These are phyloP conservation scores for Xylophagus ater DNA, from an alignment of 2,888 invertebrate species.

Conservation along the genomic window DNA sequence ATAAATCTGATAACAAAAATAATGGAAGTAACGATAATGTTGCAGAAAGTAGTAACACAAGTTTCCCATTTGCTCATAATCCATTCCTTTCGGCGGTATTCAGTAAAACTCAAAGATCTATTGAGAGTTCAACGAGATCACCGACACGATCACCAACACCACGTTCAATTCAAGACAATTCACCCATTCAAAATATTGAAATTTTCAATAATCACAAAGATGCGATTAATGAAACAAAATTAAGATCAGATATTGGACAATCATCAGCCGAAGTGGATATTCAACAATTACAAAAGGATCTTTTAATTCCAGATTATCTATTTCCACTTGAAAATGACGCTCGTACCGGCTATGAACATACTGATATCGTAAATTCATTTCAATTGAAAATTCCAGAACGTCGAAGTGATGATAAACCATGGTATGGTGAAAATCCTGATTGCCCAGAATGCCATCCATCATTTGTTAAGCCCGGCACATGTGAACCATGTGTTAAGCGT, in stretches of 20 bases:
- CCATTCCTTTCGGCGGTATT: slow-evolving; percentile 14
- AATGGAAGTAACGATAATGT: slow-evolving; percentile 16
- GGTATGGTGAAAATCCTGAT: slow-evolving; percentile 49
- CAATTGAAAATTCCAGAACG: slow-evolving; percentile 45
- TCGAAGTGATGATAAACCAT: slow-evolving; percentile 25
- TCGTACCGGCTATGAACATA: slow-evolving; percentile 47
- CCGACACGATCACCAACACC: slow-evolving; percentile 20
- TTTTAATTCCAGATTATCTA: slow-evolving; percentile 50
- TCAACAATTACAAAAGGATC: slow-evolving; percentile 48
- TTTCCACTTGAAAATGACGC: slow-evolving; percentile 47
- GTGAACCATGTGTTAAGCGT: slow-evolving; percentile 51
- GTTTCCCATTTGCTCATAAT: slow-evolving; percentile 14
- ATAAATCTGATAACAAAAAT: slow-evolving; percentile 12
- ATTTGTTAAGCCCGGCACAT: slow-evolving; percentile 49
- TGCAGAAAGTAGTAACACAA: not conserved
- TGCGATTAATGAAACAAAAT: slow-evolving; percentile 5
- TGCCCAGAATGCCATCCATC: slow-evolving; percentile 55
- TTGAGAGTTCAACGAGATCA: not conserved
- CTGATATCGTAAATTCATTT: slow-evolving; percentile 49
- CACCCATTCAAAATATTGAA: slow-evolving; percentile 28
- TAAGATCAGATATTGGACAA: slow-evolving; percentile 8
- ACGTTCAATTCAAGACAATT: slow-evolving; percentile 16
- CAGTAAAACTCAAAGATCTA: slow-evolving; percentile 12
- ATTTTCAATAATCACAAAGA: not conserved
- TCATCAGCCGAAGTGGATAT: slow-evolving; percentile 25